Evolutionary conservation across 1,140 invertebrate species (phyloP).

Genomic region (Anastatus disparis): DNA sequence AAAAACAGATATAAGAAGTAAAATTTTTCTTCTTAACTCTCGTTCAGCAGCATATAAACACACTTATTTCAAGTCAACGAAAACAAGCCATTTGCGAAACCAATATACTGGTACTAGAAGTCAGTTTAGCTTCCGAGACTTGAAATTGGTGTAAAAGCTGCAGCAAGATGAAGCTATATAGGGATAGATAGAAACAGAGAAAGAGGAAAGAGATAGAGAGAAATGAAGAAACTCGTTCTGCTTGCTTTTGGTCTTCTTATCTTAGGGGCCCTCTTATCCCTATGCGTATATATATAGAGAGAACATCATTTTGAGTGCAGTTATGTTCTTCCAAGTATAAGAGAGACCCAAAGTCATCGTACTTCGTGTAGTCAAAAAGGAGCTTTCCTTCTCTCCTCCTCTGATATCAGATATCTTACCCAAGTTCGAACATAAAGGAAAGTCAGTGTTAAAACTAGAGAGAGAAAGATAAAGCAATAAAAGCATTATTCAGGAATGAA

Average conservation of each 20-base stretch:
- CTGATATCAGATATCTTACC: constrained; percentile 36
- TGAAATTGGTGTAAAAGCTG: background rate
- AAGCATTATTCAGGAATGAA: constrained; percentile 28
- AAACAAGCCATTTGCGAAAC: constrained; percentile 11
- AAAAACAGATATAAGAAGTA: no score
- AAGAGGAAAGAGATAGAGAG: no score
- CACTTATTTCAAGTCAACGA: background rate
- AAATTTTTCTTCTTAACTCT: background rate
- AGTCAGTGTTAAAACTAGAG: background rate
- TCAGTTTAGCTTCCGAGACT: background rate
- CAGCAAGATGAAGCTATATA: no score
- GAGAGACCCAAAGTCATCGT: no score
- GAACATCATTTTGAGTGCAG: constrained; percentile 14
- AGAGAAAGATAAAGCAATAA: constrained; percentile 11
- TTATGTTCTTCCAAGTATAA: background rate
- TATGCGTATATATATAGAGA: no score
- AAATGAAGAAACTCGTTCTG: constrained; percentile 3
- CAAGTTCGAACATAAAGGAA: constrained; percentile 30
- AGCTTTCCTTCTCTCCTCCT: background rate
- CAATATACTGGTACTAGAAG: no score
- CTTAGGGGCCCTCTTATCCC: constrained; percentile 23
- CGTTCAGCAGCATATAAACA: background rate
- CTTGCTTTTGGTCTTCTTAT: constrained; percentile 19
- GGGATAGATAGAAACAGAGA: no score
- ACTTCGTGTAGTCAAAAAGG: no score